Base-by-base conservation (phyloP, 1,140 invertebrate species). In the Pissodes strobi region DNA sequence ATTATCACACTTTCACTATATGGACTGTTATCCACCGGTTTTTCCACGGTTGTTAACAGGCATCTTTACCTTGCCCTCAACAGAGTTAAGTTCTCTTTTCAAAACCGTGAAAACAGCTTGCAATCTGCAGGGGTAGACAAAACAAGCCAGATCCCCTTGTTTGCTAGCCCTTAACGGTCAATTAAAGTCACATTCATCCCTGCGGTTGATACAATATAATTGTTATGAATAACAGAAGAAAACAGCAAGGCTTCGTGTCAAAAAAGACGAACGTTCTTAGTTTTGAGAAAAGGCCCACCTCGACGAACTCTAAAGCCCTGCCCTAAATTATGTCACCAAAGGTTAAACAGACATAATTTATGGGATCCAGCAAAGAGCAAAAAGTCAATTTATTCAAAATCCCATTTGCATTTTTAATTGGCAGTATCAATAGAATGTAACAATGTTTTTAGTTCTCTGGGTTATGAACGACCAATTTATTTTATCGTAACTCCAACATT, bases 111-210 rank as follows among this genome's bases (percentile, higher is more conserved):
- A 61, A 61, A 52, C 59, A 52, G 49, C 55, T 51, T 55, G 37
- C 27, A 55, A 62, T 23, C 53, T 34, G 21, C 46, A 58, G 64
- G 68, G 59, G 68, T 18, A 13, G 39, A 9, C 22, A 43, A 56
- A 56, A 34, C 27, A 56, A 37, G 37, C 25, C 52, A 58, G 21
- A 41, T 38, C 39, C 53, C 53, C 53, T 56, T 56, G 53, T 56
- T 22, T 56, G 53, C 22, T 19, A 19, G 30, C 53, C 61, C 67
- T 69, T 66, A 69, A 72, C 70, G 70, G 70, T 67, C 70, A 72
- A 72, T 72, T 72, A 72, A 72, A 63, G 69, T 48, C 63, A 69
- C 59, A 72, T 72, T 72, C 70, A 69, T 66, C 66, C 66, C 64
- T 69, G 45, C 49, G 70, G 66, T 69, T 68, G 57, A 66, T 68